A percentile compares a stretch with the other conserved stretches of the same genome.
Evolutionary conservation across 2,888 invertebrate genomes (phyloP).

Genomic region (Melolontha melolontha): DNA sequence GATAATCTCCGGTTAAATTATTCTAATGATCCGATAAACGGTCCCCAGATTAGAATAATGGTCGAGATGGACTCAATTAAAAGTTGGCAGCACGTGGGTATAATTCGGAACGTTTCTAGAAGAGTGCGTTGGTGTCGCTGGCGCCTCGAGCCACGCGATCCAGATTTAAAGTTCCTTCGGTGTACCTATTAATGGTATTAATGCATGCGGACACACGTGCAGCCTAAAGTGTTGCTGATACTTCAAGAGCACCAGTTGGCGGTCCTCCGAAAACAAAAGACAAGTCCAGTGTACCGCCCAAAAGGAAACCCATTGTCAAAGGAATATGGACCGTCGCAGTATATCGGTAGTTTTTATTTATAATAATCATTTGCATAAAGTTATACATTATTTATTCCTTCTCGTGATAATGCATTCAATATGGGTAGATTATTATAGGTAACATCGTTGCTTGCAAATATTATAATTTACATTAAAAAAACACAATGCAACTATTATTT

Average conservation of each 20-base stretch:
- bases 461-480: constrained; percentile 11
- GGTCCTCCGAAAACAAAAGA: constrained; percentile 1
- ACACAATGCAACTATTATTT: neutral
- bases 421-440: neutral
- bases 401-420: constrained; percentile 17
- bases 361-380: constrained; percentile 21
- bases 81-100: constrained; percentile 51
- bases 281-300: constrained; percentile 13
- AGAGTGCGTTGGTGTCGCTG: constrained; percentile 39
- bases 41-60: constrained; percentile 50
- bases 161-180: constrained; percentile 30
- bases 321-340: neutral
- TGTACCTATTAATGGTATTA: constrained; percentile 28
- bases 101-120: constrained; percentile 43
- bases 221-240: constrained; percentile 27
- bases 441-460: constrained; percentile 25
- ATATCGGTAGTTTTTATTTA: constrained; percentile 22
- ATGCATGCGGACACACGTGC: constrained; percentile 33
- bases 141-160: constrained; percentile 41
- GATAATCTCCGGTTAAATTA: constrained; percentile 42
- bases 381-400: constrained; percentile 25
- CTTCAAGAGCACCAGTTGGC: constrained; percentile 25
- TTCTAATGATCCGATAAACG: constrained; percentile 44
- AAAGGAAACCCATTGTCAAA: constrained; percentile 7
- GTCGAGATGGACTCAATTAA: constrained; percentile 52